phyloP scores from a whole-genome alignment of 2,797 vertebrate genomes.

The Sebastes flavidus region DNA sequence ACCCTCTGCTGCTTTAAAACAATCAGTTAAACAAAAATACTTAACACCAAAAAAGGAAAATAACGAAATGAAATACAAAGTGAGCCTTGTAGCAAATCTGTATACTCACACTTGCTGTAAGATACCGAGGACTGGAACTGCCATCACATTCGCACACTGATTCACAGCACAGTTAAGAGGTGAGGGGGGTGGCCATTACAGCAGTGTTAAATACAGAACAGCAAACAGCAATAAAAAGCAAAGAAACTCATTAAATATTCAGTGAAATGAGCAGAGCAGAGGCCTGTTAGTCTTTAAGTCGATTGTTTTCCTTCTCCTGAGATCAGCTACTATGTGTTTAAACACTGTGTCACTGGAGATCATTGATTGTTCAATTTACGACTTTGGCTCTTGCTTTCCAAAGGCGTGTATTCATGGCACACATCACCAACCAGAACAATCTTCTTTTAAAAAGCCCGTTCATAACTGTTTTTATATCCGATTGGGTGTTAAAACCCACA shows the following conservation, averaged over 20 bases:
- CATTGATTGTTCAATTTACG: not conserved
- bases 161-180: not conserved
- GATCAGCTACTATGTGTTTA: not conserved
- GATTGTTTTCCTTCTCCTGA: not conserved
- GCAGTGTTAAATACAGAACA: not conserved
- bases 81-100: not conserved
- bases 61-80: not conserved
- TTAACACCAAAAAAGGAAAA: not conserved
- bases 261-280: not conserved
- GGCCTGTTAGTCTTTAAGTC: not conserved
- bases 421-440: not conserved
- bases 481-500: constrained; percentile 1
- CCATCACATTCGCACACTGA: not conserved
- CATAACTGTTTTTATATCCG: not conserved
- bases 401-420: not conserved
- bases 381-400: not conserved
- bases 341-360: not conserved
- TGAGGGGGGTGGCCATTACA: not conserved
- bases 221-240: not conserved
- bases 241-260: not conserved
- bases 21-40: not conserved
- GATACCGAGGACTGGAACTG: no score
- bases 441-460: not conserved
- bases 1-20: no score
- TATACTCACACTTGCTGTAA: not conserved